Conservation (phyloP, 2,888 invertebrate species). For the Trichogramma dendrolimi region DNA sequence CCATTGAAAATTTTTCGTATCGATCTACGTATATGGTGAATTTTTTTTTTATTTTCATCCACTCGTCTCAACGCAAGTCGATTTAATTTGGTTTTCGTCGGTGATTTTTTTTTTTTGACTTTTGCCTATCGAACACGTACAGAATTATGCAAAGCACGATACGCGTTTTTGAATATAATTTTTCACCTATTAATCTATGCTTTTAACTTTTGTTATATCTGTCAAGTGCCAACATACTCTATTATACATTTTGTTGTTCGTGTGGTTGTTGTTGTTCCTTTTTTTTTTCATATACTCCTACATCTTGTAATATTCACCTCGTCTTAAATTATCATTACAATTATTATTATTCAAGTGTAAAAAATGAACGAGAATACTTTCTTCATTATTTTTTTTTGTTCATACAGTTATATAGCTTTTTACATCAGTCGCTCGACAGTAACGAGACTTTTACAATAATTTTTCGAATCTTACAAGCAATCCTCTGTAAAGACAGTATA, state of each 20-base stretch:
- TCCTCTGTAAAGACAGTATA: too few relatives aligned
- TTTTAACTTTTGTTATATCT: slow-evolving; percentile 9
- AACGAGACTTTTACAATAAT: slow-evolving; percentile 20
- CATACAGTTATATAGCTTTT: slow-evolving; percentile 23
- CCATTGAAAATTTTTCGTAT: slow-evolving; percentile 6
- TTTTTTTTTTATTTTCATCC: slow-evolving; percentile 1
- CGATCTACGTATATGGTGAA: neutral
- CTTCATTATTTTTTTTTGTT: slow-evolving; percentile 27
- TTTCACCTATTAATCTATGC: neutral
- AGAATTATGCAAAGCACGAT: neutral
- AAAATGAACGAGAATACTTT: slow-evolving; percentile 31
- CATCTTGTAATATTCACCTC: slow-evolving; percentile 11
- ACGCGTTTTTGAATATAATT: neutral
- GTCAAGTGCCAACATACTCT: slow-evolving; percentile 1
- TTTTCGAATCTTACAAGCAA: too few relatives aligned
- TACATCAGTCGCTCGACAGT: slow-evolving; percentile 28
- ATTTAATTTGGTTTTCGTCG: neutral
- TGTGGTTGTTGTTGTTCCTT: slow-evolving; percentile 8
- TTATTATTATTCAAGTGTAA: slow-evolving; percentile 21
- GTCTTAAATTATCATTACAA: slow-evolving; percentile 1
- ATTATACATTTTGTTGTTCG: slow-evolving; percentile 23
- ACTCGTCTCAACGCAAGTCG: neutral
- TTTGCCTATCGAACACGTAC: slow-evolving; percentile 10
- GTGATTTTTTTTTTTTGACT: neutral
- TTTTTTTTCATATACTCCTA: slow-evolving; percentile 13